A percentile compares a stretch with the other conserved stretches of the same genome.
These are phyloP conservation scores for Manacus vitellinus DNA, from an alignment of 2,113 vertebrate genomes.

Conservation along the genomic window DNA sequence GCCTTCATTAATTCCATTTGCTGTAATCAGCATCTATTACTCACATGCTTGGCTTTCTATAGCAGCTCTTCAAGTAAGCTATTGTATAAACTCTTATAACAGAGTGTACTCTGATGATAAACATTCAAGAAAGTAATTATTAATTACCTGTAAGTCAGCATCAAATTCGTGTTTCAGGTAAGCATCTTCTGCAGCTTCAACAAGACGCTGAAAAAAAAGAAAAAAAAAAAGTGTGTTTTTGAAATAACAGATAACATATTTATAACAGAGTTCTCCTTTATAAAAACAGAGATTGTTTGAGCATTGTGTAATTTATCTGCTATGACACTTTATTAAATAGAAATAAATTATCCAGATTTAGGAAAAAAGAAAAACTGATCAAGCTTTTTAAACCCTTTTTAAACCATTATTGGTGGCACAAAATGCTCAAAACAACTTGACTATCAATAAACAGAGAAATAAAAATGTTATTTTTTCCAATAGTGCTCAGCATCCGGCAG, in stretches of 20 bases:
- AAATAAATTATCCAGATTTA: background rate
- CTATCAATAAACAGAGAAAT: background rate
- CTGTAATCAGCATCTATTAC: background rate
- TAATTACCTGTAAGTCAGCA: constrained; percentile 90
- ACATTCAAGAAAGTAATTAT: background rate
- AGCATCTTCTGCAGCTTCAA: constrained; percentile 96
- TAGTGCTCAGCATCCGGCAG: background rate
- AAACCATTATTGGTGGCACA: background rate
- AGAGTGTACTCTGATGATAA: background rate
- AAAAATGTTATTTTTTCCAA: background rate
- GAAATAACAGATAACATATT: background rate
- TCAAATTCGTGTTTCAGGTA: constrained; percentile 95
- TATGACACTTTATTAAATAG: background rate
- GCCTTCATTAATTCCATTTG: background rate
- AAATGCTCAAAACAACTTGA: background rate
- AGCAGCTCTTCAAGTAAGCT: background rate
- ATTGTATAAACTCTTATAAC: background rate
- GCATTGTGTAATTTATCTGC: background rate
- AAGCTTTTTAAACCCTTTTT: background rate
- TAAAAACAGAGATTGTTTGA: background rate
- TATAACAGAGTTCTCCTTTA: background rate
- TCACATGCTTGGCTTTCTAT: background rate
- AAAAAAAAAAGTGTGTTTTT: background rate
- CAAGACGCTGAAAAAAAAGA: constrained; percentile 84
- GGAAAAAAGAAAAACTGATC: background rate